These are phyloP conservation scores for Drosophila ironensis DNA, from an alignment of 1,140 invertebrate species.

Conservation along the genomic window DNA sequence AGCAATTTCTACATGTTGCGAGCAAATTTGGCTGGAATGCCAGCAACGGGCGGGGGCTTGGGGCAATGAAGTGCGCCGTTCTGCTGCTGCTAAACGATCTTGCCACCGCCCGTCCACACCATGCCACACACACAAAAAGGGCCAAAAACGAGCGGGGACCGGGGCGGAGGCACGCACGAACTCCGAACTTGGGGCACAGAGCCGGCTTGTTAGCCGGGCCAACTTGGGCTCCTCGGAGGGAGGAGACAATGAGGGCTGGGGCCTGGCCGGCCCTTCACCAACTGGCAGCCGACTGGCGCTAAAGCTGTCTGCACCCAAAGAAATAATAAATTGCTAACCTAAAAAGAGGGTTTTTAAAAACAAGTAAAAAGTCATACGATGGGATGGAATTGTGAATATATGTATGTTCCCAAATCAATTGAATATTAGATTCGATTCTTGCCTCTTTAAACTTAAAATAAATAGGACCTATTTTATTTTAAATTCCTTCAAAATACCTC, in stretches of 20 bases:
- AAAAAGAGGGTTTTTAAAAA: too few relatives aligned
- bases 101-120: constrained; percentile 78
- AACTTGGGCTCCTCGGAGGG: not conserved
- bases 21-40: constrained; percentile 77
- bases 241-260: not conserved
- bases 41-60: not conserved
- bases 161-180: constrained; percentile 63
- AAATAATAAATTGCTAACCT: too few relatives aligned
- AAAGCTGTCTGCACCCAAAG: constrained; percentile 26
- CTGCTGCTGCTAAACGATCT: constrained; percentile 75
- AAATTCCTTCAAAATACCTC: too few relatives aligned
- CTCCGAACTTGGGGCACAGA: constrained; percentile 52
- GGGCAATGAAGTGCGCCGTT: constrained; percentile 74
- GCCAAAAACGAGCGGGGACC: not conserved
- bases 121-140: constrained; percentile 64
- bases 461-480: too few relatives aligned
- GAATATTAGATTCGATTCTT: too few relatives aligned
- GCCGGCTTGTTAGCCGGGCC: constrained; percentile 42
- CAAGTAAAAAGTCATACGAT: too few relatives aligned
- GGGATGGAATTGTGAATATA: too few relatives aligned
- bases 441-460: too few relatives aligned
- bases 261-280: constrained; percentile 56
- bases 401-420: too few relatives aligned
- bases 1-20: constrained; percentile 76
- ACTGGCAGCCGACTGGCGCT: constrained; percentile 70